Evolutionary conservation across 2,113 vertebrate species (phyloP).

Genomic region (Anseranas semipalmata): DNA sequence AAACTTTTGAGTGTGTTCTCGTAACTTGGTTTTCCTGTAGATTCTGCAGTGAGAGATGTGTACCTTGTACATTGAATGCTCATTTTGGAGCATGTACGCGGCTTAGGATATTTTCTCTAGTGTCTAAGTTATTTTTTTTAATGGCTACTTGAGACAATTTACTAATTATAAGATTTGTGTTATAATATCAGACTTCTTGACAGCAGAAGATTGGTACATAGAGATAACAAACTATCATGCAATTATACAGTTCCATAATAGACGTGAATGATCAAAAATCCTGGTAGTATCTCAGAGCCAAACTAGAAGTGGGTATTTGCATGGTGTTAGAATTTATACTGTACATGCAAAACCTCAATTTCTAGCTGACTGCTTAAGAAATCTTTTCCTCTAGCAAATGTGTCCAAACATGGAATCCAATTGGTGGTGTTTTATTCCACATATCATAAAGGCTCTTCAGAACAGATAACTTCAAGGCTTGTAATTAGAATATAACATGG

Average conservation of each 20-base stretch:
- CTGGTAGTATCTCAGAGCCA: not conserved
- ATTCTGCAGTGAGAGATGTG: not conserved
- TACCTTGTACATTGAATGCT: not conserved
- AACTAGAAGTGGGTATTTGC: not conserved
- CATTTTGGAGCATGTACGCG: not conserved
- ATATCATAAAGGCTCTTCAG: not conserved
- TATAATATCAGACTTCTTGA: not conserved
- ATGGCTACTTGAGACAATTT: not conserved
- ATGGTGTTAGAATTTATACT: not conserved
- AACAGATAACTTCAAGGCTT: not conserved
- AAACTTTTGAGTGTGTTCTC: not conserved
- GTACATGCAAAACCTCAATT: not conserved
- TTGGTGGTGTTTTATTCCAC: not conserved
- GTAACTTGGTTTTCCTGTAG: not conserved
- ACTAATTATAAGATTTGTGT: not conserved
- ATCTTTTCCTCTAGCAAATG: not conserved
- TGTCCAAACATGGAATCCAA: not conserved
- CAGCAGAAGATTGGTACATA: not conserved
- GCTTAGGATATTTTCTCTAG: not conserved
- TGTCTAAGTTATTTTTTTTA: not conserved
- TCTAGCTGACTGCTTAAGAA: not conserved
- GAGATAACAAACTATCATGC: not conserved
- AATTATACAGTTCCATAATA: not conserved
- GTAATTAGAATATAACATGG: not conserved
- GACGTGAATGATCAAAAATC: not conserved